Conservation (phyloP, 2,888 invertebrate species). For the Sussaba pulchella region DNA sequence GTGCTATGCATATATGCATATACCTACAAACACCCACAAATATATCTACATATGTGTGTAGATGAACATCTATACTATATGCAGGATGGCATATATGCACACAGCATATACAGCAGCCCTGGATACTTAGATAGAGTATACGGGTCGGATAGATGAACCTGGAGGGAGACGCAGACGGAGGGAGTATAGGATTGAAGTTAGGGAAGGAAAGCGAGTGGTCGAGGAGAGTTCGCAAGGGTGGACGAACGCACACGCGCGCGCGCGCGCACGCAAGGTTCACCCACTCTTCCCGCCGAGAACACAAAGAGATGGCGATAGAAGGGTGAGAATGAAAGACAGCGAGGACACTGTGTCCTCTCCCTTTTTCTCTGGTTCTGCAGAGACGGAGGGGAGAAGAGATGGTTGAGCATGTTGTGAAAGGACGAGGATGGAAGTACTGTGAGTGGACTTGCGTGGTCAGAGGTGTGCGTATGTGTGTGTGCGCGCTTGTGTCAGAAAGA, state of each 20-base stretch:
- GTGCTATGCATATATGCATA: constrained; percentile 2
- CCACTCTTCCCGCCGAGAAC: constrained; percentile 25
- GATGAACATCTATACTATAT: constrained; percentile 13
- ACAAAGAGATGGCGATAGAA: constrained; percentile 33
- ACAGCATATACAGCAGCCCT: neutral
- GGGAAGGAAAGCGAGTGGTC: constrained; percentile 56
- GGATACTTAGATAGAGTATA: constrained; percentile 7
- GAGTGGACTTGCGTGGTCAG: constrained; percentile 34
- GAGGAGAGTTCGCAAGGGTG: constrained; percentile 56
- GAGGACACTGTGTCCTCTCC: constrained; percentile 34
- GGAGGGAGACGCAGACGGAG: constrained; percentile 44
- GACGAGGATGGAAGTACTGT: constrained; percentile 27
- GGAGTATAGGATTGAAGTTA: constrained; percentile 41
- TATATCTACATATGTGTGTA: constrained; percentile 10
- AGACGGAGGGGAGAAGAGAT: constrained; percentile 5
- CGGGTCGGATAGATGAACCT: constrained; percentile 49
- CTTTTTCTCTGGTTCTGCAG: constrained; percentile 1
- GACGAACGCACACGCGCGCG: constrained; percentile 33
- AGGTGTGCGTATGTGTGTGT: constrained; percentile 20
- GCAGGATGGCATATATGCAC: neutral
- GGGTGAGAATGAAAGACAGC: constrained; percentile 51
- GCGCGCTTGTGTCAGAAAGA: neutral
- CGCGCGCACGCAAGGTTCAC: constrained; percentile 11
- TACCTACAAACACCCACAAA: too few relatives aligned
- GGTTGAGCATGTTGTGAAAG: constrained; percentile 48